Percentiles rank a stretch among this genome's conserved stretches.
Conservation (phyloP, 2,888 invertebrate species). For the Calephelis perditalis region DNA sequence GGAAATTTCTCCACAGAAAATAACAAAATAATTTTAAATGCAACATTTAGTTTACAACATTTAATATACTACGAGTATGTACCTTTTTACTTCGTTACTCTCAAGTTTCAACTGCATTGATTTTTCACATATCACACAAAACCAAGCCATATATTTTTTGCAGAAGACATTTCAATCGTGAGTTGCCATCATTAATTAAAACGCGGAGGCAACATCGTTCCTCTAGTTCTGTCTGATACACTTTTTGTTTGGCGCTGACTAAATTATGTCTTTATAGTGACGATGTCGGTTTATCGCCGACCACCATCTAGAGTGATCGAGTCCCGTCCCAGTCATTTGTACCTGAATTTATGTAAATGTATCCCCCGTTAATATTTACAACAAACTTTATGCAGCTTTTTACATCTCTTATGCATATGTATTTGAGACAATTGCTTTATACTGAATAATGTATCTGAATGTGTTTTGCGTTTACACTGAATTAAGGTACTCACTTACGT, state of each 20-base stretch:
- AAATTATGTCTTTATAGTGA: slow-evolving; percentile 76
- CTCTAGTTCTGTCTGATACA: slow-evolving; percentile 57
- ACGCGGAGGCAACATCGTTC: slow-evolving; percentile 59
- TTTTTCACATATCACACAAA: slow-evolving; percentile 18
- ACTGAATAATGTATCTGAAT: no score
- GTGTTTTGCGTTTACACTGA: no score
- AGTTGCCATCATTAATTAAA: slow-evolving; percentile 65
- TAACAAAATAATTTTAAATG: no score
- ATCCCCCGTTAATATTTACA: slow-evolving; percentile 35
- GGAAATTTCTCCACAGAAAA: no score
- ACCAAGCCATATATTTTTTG: slow-evolving; percentile 23
- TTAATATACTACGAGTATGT: background rate
- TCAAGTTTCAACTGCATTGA: background rate
- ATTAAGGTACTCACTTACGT: no score
- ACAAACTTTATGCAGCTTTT: slow-evolving; percentile 17
- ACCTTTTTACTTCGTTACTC: background rate
- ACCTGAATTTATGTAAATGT: slow-evolving; percentile 51
- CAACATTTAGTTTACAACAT: no score
- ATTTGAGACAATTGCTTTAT: no score
- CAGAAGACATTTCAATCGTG: slow-evolving; percentile 58
- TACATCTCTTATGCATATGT: background rate
- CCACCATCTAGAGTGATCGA: slow-evolving; percentile 68
- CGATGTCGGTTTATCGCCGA: slow-evolving; percentile 55
- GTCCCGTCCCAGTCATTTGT: slow-evolving; percentile 64
- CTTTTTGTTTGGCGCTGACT: slow-evolving; percentile 64